Percentiles rank a stretch among this genome's conserved stretches.
phyloP scores from a whole-genome alignment of 2,113 vertebrate genomes.

The Dipodomys merriami region DNA sequence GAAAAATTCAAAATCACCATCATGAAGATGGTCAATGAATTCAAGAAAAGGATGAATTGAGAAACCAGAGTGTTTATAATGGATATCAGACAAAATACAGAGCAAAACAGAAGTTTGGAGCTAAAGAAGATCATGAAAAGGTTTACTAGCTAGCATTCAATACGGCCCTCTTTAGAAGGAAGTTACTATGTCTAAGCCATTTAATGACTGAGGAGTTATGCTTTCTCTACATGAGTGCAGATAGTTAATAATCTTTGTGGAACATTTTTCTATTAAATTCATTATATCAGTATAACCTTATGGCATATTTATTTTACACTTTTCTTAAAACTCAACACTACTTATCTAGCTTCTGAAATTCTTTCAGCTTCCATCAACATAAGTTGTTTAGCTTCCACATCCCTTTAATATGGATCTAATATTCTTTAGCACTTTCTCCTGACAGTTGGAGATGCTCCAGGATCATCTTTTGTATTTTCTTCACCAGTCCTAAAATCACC shows the following conservation, averaged over 20 bases:
- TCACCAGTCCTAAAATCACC: neutral
- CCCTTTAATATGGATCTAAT: neutral
- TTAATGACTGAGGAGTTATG: no score
- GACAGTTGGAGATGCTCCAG: neutral
- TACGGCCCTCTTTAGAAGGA: no score
- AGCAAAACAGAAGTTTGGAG: no score
- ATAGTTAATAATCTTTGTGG: neutral
- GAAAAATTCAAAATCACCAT: no score
- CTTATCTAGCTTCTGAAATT: neutral
- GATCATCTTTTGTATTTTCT: neutral
- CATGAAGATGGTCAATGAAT: no score
- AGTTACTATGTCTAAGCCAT: no score
- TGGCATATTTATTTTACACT: neutral
- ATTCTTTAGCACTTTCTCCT: neutral
- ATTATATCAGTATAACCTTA: neutral
- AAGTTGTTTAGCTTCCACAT: neutral
- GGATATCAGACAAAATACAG: no score
- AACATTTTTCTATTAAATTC: neutral
- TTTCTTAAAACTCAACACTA: neutral
- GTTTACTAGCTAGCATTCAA: no score
- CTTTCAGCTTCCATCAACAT: neutral
- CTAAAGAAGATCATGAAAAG: no score
- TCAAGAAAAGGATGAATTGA: no score
- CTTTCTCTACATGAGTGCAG: neutral
- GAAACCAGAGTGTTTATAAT: no score